Conservation (phyloP, 2,797 vertebrate genomes). For the Adelosebastes latens region DNA sequence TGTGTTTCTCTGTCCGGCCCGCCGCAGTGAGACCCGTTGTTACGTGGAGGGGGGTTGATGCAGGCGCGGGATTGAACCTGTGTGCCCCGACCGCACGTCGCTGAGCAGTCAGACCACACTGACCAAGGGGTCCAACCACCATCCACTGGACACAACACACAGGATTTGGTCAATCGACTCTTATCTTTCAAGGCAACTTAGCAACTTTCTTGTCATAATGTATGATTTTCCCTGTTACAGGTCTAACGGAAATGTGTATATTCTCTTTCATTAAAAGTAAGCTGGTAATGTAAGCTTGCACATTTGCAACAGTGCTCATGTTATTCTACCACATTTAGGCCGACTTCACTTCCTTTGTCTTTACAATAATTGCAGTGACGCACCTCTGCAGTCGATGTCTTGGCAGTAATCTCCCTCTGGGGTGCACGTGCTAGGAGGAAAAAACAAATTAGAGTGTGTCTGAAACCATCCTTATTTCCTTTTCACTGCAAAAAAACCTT, state of each 20-base stretch:
- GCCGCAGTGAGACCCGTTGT: conserved; percentile 77
- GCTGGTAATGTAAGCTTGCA: background rate
- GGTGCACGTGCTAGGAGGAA: conserved; percentile 85
- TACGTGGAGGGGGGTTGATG: conserved; percentile 81
- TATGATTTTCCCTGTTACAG: background rate
- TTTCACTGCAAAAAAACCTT: background rate
- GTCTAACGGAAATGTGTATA: background rate
- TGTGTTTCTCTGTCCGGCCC: conserved; percentile 81
- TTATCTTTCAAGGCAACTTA: background rate
- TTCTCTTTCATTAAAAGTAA: background rate
- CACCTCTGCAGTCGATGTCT: conserved; percentile 86
- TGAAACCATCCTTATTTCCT: background rate
- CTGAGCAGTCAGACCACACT: conserved; percentile 89
- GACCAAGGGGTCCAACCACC: conserved; percentile 90
- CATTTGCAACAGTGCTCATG: background rate
- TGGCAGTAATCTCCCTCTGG: conserved; percentile 90
- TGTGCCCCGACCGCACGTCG: conserved; percentile 83
- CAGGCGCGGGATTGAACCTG: conserved; percentile 86
- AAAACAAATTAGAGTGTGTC: background rate
- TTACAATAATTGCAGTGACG: conserved; percentile 18
- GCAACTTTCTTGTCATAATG: background rate
- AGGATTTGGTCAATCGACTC: background rate
- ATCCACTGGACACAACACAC: conserved; percentile 73
- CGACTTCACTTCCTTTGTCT: background rate
- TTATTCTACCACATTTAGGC: background rate